Conservation (phyloP, 1,140 invertebrate species). For the Lasioglossum albipes region DNA sequence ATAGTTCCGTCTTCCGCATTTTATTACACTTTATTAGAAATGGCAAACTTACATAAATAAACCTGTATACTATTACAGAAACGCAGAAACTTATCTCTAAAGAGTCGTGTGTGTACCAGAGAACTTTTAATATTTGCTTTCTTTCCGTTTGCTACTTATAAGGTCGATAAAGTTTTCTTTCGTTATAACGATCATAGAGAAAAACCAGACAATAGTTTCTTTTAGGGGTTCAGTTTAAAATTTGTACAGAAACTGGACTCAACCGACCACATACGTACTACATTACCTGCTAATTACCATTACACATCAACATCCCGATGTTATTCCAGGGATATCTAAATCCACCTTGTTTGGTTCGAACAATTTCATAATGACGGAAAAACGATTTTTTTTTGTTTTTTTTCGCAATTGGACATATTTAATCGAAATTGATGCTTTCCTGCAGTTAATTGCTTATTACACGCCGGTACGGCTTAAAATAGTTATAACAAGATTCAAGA, state of each 20-base stretch:
- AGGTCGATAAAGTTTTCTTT: not conserved
- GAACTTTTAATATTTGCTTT: conserved; percentile 44
- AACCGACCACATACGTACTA: conserved; percentile 32
- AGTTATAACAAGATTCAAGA: conserved; percentile 20
- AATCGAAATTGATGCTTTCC: conserved; percentile 23
- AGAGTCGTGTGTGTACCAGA: conserved; percentile 64
- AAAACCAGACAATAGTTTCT: conserved; percentile 3
- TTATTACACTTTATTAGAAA: conserved; percentile 78
- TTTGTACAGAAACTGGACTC: conserved; percentile 39
- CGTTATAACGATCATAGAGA: conserved; percentile 15
- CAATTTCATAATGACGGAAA: conserved; percentile 16
- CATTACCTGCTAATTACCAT: conserved; percentile 55
- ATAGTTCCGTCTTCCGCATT: conserved; percentile 60
- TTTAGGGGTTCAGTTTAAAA: conserved; percentile 23
- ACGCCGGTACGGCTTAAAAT: not conserved
- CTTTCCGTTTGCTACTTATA: conserved; percentile 4
- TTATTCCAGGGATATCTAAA: conserved; percentile 48
- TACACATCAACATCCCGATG: conserved; percentile 41
- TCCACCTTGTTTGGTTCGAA: conserved; percentile 27
- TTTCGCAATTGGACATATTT: conserved; percentile 24
- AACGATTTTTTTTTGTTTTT: not conserved
- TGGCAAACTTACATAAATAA: conserved; percentile 77
- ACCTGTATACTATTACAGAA: conserved; percentile 75
- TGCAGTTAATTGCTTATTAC: conserved; percentile 8
- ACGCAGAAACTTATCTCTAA: conserved; percentile 78